Base-by-base conservation (phyloP, 2,113 vertebrate species). In the Sardina pilchardus region DNA sequence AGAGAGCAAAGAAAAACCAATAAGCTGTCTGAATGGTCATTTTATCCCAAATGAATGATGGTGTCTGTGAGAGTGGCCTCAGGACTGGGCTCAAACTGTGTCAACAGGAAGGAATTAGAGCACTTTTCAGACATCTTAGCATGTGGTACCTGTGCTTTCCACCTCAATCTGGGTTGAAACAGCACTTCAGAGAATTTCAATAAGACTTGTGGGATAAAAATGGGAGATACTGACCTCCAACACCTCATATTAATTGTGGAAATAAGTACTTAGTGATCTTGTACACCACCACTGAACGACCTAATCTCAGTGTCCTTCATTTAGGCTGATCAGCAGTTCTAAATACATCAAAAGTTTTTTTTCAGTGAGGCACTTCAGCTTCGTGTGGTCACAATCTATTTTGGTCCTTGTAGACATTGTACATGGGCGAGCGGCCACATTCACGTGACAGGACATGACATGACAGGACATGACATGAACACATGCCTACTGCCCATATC, bases 31-130 rank as follows among this genome's bases (percentile, higher is more conserved):
- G 63, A 71, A 71, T 30, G 26, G 63, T 26, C 26, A 71, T 71
- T 71, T 71, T 12, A 30, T 34, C 26, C 1, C 26, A 67, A 85
- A 82, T 42, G 16, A 81, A 81, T 24, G 9, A n/a, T 1, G 36
- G 45, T 39, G 83, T 21, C 82, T 45, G 34, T 43, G 71, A 84
- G 81, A 24, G 30, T 45, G 26, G 12, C 34, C 83, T 21, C 2
- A 63, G 39, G 19, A 16, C 81, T 34, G n/a, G 26, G 26, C 7
- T 14, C 86, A 85, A 82, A 86, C 85, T 45, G 81, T 81, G 89
- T 91, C 89, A 92, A 88, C 89, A 93, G 90, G 86, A 92, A 92
- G 90, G 83, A 44, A 80, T 89, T 26, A 1, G 26, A n/a, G 63
- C 63, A 4, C 71, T 34, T 78, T 78, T 78, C 71, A 34, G 71